Evolutionary conservation across 2,113 vertebrate genomes (phyloP), one percentile per base, ranked within the genome.

Genomic region (Rana temporaria): DNA sequence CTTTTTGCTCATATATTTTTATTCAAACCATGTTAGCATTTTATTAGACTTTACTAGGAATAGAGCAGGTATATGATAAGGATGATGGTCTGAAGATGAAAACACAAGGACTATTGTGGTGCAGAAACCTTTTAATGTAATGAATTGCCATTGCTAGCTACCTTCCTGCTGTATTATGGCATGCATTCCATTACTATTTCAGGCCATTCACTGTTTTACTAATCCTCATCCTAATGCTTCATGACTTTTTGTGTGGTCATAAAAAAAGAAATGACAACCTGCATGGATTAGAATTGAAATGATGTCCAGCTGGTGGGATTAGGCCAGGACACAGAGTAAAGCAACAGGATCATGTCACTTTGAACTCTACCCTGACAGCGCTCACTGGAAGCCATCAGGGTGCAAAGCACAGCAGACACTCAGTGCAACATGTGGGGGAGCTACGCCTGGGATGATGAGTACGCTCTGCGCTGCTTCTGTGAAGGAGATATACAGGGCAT

Each of bases 401-500:
- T 20, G 30, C n/a, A 74, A 56, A 32, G 19, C 57, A 18, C 14
- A 26, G 73, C 8, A 52, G 19, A 76, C 15, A 11, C 15, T 19
- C 30, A 48, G 18, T 63, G 22, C n/a, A 76, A 38, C 19, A 75
- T 83, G 81, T 68, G 65, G 55, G 56, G 55, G 34, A 55, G 6
- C 24, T 20, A 11, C 55, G 20, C 62, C 17, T 67, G 63, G 55
- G 81, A 80, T 6, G 87, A 88, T 82, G 87, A 84, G 0, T 83
- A 84, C 17, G 73, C 86, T 24, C 72, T 89, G 17, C 77, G 79
- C 12, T 78, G 84, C 38, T 73, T 89, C n/a, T 84, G 86, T 34
- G 24, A 78, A 16, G 82, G 82, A 1, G 66, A 84, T 66, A 26
- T 84, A 38, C 22, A 30, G 20, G 69, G 67, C 4, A 59, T 84